Evolutionary conservation across 2,888 invertebrate species (phyloP).

Genomic region (Metopia argyrocephala): DNA sequence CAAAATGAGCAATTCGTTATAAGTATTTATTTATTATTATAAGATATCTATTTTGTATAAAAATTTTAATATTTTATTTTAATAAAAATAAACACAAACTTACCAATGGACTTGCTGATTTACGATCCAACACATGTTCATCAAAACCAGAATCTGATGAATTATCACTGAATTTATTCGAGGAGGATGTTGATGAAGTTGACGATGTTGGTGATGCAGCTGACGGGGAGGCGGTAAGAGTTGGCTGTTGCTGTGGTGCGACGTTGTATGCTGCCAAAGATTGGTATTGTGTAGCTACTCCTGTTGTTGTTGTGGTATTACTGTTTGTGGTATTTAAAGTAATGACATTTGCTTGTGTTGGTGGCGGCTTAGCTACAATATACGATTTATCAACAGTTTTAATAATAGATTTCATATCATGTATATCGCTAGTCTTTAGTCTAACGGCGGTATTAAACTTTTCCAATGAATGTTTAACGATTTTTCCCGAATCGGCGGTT

Average conservation of each 20-base stretch:
- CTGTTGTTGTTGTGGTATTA: too few species aligned
- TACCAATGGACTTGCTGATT: constrained; percentile 76
- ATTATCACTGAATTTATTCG: constrained; percentile 81
- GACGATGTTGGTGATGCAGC: constrained; percentile 73
- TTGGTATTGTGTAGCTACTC: constrained; percentile 37
- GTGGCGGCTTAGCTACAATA: constrained; percentile 64
- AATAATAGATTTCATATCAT: constrained; percentile 67
- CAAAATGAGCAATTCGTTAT: too few species aligned
- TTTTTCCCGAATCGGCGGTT: constrained; percentile 70
- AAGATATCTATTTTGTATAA: too few species aligned
- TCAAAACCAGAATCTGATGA: constrained; percentile 88
- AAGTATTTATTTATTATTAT: too few species aligned
- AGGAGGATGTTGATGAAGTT: constrained; percentile 72
- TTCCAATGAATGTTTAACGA: constrained; percentile 70
- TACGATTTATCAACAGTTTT: constrained; percentile 68
- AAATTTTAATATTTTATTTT: neutral
- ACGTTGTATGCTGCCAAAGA: constrained; percentile 51
- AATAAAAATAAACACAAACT: constrained; percentile 53
- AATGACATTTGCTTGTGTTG: constrained; percentile 45
- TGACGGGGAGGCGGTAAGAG: constrained; percentile 53
- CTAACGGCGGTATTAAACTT: constrained; percentile 68
- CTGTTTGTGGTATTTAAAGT: constrained; percentile 22
- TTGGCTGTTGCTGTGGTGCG: constrained; percentile 37
- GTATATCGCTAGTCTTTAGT: constrained; percentile 66
- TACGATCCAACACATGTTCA: constrained; percentile 79